Evolutionary conservation across 1,140 invertebrate genomes (phyloP), one percentile per base, ranked within the genome.

Genomic region (Calycopis cecrops): DNA sequence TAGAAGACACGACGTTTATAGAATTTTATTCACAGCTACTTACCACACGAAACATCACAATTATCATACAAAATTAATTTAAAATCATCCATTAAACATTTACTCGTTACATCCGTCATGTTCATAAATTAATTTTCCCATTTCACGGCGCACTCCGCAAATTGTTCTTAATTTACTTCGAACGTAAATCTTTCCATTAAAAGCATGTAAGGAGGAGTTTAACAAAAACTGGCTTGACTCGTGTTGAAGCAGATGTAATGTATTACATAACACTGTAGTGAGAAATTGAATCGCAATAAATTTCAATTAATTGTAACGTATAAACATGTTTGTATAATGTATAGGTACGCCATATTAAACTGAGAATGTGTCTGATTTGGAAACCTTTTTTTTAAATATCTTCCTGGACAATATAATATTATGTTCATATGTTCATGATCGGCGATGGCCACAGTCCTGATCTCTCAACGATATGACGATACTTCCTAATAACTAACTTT

Each of bases 121-220:
- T 71, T 76, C 67, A 71, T 75, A 81, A 78, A 81, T 84, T 84
- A 75, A 84, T 77, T 79, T 73, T 65, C 79, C 79, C 80, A 78
- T 77, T 77, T 71, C 66, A 69, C 58, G 63, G 71, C 71, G 76
- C 78, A 76, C 79, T 77, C 66, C 66, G 67, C 73, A 83, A 85
- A 85, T 84, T 85, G 80, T 63, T 81, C 80, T 81, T 84, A 84
- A 86, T 86, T 85, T 73, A 78, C 67, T 75, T 67, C 72, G 78
- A 81, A 81, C 71, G 71, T 83, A 83, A 77, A 72, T 72, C 70
- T 66, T 73, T 79, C n/a, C 79, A 83, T 85, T 73, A 73, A 80
- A 77, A 82, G 72, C 69, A 67, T 80, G 72, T 86, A 79, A 83
- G 38, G 28, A 10, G 48, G 28, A 35, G 11, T 57, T 54, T 48